Evolutionary conservation across 1,140 invertebrate species (phyloP).

Genomic region (Drosophila pseudoobscura): DNA sequence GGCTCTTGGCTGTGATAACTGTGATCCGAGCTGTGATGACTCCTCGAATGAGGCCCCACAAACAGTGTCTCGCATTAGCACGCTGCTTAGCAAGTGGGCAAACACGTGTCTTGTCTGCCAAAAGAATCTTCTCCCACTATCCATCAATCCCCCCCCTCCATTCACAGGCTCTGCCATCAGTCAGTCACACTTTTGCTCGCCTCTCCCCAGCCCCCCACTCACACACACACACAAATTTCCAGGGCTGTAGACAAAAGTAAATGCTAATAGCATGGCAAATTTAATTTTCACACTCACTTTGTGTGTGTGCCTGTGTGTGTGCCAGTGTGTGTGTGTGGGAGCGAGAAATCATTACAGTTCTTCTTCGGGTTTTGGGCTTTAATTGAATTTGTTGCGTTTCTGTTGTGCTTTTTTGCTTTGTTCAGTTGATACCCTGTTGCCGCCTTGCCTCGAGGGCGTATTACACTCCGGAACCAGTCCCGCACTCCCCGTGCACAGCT

Average conservation of each 20-base stretch:
- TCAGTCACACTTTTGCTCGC: neutral
- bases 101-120: constrained; percentile 53
- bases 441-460: too few relatives aligned
- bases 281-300: constrained; percentile 65
- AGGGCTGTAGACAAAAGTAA: constrained; percentile 38
- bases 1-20: too few relatives aligned
- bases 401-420: constrained; percentile 31
- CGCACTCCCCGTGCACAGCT: too few relatives aligned
- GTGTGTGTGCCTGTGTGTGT: constrained; percentile 28
- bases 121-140: constrained; percentile 40
- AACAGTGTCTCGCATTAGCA: constrained; percentile 43
- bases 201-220: constrained; percentile 8
- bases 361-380: constrained; percentile 40
- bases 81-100: constrained; percentile 31
- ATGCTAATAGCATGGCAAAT: constrained; percentile 57
- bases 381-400: constrained; percentile 39
- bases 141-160: constrained; percentile 21
- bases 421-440: neutral
- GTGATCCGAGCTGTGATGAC: too few relatives aligned
- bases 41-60: neutral
- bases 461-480: too few relatives aligned
- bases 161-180: too few relatives aligned
- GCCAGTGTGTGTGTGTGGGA: constrained; percentile 10
- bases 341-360: constrained; percentile 25
- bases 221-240: neutral